Conservation (phyloP, 2,113 vertebrate species). For the Trichomycterus rosablanca region DNA sequence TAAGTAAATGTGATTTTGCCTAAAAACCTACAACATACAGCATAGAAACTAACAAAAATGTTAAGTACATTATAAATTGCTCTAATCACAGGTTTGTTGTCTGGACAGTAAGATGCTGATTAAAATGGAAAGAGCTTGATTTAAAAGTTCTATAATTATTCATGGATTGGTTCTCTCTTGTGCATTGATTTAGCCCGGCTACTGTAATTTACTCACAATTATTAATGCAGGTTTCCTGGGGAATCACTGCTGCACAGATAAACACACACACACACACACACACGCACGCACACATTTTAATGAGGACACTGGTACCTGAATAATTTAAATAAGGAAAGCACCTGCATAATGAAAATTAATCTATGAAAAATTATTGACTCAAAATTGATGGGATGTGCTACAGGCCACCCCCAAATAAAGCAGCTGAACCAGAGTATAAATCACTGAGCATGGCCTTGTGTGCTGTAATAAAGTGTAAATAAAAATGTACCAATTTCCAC, state of each 20-base stretch:
- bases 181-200: conserved; percentile 16
- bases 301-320: neutral
- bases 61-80: neutral
- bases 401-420: neutral
- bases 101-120: conserved; percentile 13
- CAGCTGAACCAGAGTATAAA: conserved; percentile 6
- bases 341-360: conserved; percentile 5
- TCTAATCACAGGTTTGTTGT: neutral
- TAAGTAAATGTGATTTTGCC: no score
- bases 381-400: neutral
- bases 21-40: neutral
- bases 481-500: neutral
- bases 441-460: conserved; percentile 19
- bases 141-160: conserved; percentile 25
- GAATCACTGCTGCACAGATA: conserved; percentile 1
- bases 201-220: conserved; percentile 24
- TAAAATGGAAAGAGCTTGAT: conserved; percentile 19
- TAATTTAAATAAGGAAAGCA: conserved; percentile 10
- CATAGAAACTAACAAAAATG: neutral
- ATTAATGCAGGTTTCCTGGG: conserved; percentile 20
- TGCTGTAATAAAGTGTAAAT: conserved; percentile 12
- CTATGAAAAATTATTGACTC: conserved; percentile 3
- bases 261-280: conserved; percentile 24
- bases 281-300: conserved; percentile 10
- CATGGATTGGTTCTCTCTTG: conserved; percentile 2